A percentile compares a stretch with the other conserved stretches of the same genome.
phyloP scores from a whole-genome alignment of 2,888 invertebrate genomes.

The Unio delphinus region DNA sequence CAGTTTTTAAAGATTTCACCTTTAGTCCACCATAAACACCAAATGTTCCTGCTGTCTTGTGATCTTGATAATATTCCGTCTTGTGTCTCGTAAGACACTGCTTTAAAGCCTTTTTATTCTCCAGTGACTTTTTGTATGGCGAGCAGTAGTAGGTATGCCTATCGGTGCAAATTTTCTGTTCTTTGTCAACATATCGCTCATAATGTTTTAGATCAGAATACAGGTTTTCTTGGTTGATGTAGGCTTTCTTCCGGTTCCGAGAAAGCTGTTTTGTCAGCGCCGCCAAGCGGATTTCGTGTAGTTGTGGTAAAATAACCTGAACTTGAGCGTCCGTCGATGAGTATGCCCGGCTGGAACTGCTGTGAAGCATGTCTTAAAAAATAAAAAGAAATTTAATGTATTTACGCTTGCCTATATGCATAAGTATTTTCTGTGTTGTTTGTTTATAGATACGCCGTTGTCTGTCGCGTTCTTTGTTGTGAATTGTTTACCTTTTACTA shows the following conservation, averaged over 20 bases:
- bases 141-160: slow-evolving; percentile 22
- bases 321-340: slow-evolving; percentile 36
- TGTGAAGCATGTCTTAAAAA: slow-evolving; percentile 13
- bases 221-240: slow-evolving; percentile 39
- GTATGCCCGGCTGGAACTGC: slow-evolving; percentile 34
- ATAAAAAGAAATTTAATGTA: neutral
- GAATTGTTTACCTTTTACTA: no score
- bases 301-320: slow-evolving; percentile 36
- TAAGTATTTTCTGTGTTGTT: no score
- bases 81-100: slow-evolving; percentile 38
- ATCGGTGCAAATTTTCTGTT: slow-evolving; percentile 34
- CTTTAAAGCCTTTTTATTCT: slow-evolving; percentile 35
- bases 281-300: slow-evolving; percentile 38
- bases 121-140: slow-evolving; percentile 34
- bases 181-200: slow-evolving; percentile 26
- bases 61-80: slow-evolving; percentile 30
- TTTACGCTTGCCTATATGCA: no score
- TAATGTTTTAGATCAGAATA: slow-evolving; percentile 21
- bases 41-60: slow-evolving; percentile 18
- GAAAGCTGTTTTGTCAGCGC: slow-evolving; percentile 37
- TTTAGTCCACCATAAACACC: slow-evolving; percentile 42
- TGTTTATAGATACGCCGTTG: no score
- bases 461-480: no score
- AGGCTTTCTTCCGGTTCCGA: slow-evolving; percentile 33
- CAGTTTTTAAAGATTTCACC: slow-evolving; percentile 32